Conservation (phyloP, 2,797 vertebrate species). For the Oreochromis mossambicus region DNA sequence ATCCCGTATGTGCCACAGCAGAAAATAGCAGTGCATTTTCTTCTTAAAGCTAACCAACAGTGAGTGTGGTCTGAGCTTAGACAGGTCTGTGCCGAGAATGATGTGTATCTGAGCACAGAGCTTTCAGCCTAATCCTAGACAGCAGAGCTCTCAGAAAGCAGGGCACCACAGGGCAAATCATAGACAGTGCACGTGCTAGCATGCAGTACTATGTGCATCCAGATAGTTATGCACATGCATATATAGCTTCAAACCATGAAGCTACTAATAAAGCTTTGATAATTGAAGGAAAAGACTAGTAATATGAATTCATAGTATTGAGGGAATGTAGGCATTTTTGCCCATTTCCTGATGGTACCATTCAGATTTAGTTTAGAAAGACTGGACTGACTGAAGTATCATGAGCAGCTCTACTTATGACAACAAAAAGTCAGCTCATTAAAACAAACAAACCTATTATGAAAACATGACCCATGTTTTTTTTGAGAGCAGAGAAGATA, state of each 20-base stretch:
- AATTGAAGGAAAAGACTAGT: background rate
- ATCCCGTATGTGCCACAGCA: background rate
- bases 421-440: background rate
- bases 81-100: constrained; percentile 26
- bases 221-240: background rate
- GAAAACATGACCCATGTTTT: background rate
- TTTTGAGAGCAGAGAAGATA: background rate
- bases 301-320: background rate
- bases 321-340: background rate
- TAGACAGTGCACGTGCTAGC: background rate
- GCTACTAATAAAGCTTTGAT: background rate
- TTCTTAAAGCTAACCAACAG: constrained; percentile 26
- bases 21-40: constrained; percentile 2
- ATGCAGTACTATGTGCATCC: background rate
- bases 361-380: background rate
- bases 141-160: constrained; percentile 52
- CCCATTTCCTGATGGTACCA: background rate
- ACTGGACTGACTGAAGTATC: background rate
- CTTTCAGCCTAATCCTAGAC: constrained; percentile 69
- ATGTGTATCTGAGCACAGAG: constrained; percentile 33
- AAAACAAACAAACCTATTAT: background rate
- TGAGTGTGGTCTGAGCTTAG: constrained; percentile 38
- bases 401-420: background rate
- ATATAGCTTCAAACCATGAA: background rate
- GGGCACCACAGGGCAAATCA: constrained; percentile 35